Base-by-base conservation (phyloP, 2,113 vertebrate genomes). In the Petromus typicus region DNA sequence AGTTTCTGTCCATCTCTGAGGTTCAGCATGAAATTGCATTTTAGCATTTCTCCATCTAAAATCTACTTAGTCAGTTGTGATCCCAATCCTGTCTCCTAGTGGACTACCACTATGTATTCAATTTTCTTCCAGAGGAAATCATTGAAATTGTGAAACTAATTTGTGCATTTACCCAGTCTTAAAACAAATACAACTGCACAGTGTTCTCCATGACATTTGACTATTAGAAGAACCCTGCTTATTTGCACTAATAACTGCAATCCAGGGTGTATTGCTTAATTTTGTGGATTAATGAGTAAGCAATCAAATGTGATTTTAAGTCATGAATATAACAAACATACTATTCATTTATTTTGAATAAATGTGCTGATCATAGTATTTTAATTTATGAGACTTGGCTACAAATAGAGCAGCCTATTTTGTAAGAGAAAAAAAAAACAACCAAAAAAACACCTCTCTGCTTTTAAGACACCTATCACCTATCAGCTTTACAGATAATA, bases 261-360 rank as follows among this genome's bases (percentile, higher is more conserved):
- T 95, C 94, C 90, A 95, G 69, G 56, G 54, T 89, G 95, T 93
- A 91, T 97, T 97, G 95, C 96, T 97, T 96, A 97, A 97, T 92
- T 96, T 91, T 92, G 89, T 89, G 86, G 96, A 97, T 97, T 97
- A 97, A 97, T 97, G 96, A 98, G 97, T 95, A 96, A 95, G 96
- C 97, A 97, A 98, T 97, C 97, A 97, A 96, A 97, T 85, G 96
- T 96, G 96, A 97, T 97, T 97, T 97, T 97, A 97, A 97, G 89
- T 96, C 93, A 96, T 97, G 97, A 97, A 95, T 97, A 96, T 95
- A 97, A 98, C 95, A 96, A 97, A 97, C 96, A 97, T 97, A 94
- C 86, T 97, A 97, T 95, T 97, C 96, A 97, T 97, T 95, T 95
- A 97, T 98, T 97, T 97, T 97, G 95, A 97, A n/a, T n/a, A n/a